Evolutionary conservation across 1,140 invertebrate genomes (phyloP), one percentile per base, ranked within the genome.

Genomic region (Geopemphigus sp.): DNA sequence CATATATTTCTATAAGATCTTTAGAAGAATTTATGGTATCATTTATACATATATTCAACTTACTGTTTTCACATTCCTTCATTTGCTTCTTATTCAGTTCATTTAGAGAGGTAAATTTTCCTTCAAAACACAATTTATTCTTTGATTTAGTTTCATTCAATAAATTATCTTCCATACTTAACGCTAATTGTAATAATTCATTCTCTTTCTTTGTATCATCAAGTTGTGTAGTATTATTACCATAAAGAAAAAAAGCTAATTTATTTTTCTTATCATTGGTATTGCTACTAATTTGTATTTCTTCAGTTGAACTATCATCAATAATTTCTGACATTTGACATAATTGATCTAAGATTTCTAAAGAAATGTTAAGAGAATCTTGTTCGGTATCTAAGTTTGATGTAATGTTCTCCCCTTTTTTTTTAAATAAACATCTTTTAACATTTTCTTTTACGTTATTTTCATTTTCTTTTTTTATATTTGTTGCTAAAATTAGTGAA

Each of bases 111-210:
- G 57, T 63, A 63, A 78, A 78, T 47, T 78, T 12, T 63, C 22
- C 39, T 78, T 63, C 57, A 47, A 47, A 47, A 19, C 5, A 19
- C 19, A 59, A 47, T 24, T 45, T 59, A 61, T 78, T 78, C 14
- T 63, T 78, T 26, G 32, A 26, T 61, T n/a, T 78, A 19, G 17
- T 47, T 61, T 78, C 56, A 59, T 15, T 15, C 8, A 54, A 61
- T 47, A 78, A 19, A 78, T 61, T 61, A 63, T 78, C 74, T 61
- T 78, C 74, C 74, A 78, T 78, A 26, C 39, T 78, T 78, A 78
- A 50, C 17, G 74, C 74, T 26, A 47, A 29, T 29, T 61, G 57
- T 78, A 78, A 63, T 78, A 78, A 50, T 24, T 78, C 24, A 45
- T 63, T 50, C 61, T 78, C 74, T 19, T 61, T 47, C 5, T 72